Conservation (phyloP, 2,888 invertebrate genomes). For the Stenolophus ochropezus region DNA sequence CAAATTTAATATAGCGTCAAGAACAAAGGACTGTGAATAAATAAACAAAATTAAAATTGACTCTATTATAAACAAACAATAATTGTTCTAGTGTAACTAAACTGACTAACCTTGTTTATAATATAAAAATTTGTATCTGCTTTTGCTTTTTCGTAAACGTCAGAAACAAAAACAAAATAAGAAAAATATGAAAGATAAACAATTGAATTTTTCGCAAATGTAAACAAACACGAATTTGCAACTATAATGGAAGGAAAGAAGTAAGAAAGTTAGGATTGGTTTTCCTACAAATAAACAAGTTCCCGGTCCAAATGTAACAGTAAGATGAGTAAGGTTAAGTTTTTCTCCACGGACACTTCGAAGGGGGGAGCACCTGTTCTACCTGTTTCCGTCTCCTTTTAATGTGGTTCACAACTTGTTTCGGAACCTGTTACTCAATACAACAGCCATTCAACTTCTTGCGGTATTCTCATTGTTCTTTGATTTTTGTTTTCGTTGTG, state of each 20-base stretch:
- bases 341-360: neutral
- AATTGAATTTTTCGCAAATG: neutral
- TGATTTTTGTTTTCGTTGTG: neutral
- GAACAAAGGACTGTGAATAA: neutral
- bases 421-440: neutral
- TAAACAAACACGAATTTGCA: neutral
- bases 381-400: neutral
- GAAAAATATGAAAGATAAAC: neutral
- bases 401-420: neutral
- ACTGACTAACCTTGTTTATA: neutral
- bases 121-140: neutral
- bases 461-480: neutral
- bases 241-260: neutral
- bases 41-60: neutral
- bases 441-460: neutral
- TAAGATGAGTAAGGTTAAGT: neutral
- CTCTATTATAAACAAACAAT: neutral
- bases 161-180: neutral
- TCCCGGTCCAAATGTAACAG: neutral
- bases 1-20: neutral
- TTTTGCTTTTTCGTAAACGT: neutral
- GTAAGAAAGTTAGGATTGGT: neutral
- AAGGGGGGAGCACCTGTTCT: neutral
- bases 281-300: neutral
- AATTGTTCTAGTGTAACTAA: neutral